Base-by-base conservation (phyloP, 2,113 vertebrate genomes). In the Antennarius striatus region DNA sequence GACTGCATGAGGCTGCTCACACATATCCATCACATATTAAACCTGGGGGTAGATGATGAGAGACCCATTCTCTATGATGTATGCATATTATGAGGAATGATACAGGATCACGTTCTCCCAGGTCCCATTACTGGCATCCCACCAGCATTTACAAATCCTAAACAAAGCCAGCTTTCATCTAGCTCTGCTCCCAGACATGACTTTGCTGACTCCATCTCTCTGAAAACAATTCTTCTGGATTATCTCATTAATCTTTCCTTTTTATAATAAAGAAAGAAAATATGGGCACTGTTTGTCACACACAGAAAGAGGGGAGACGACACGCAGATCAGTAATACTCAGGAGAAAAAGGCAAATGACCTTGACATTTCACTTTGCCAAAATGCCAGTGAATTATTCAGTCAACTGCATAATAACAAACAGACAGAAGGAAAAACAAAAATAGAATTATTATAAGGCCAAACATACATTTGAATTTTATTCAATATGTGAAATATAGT, bases 351-450 rank as follows among this genome's bases (percentile, higher is more conserved):
- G 73, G 82, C n/a, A 8, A 54, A 83, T 82, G 86, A 91, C 90
- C 89, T 92, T 93, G 91, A 86, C 88, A 91, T 92, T 92, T 92
- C 68, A 67, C 75, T 81, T 78, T 10, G 66, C 58, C 46, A 59
- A 88, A 91, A 91, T 89, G 83, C 83, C 86, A 88, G 70, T 69
- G 73, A 80, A 84, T 84, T 90, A 81, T 84, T 88, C 83, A 86
- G 74, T 87, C 80, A 71, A 83, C 55, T 81, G 79, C 86, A 60
- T 71, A 74, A 56, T 10, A 48, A 59, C 68, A 84, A 79, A 88
- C 66, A 69, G 75, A 69, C 56, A 80, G 63, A 12, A 70, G 48
- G 48, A 40, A 57, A 63, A 75, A 80, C 32, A 42, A 71, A 79
- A 79, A 81, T 64, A 75, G 56, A 74, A 47, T 69, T 57, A 73